Base-by-base conservation (phyloP, 1,140 invertebrate species). In the Coptotermes formosanus region DNA sequence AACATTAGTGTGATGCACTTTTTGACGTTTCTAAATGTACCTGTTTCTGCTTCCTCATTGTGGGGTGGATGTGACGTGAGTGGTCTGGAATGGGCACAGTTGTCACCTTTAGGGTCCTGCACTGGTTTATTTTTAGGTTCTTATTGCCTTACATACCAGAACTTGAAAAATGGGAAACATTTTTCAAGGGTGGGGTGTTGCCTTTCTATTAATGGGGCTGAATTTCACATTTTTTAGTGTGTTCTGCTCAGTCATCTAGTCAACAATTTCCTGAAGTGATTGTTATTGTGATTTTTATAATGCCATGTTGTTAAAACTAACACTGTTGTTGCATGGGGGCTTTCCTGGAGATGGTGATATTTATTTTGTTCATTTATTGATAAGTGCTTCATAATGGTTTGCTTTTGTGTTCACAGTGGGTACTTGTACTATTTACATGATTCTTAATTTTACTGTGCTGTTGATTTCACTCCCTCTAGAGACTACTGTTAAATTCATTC, bases 71-170 rank as follows among this genome's bases (percentile, higher is more conserved):
- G 64, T 75, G 25, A 75, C 64, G n/a, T 75, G 64, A 75, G 25
- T 75, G 64, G 64, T 75, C 64, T 75, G 64, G 64, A 75, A n/a
- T 75, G 64, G 64, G 64, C 64, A 75, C n/a, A 75, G 8, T 30
- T 75, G 64, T 75, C 64, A 75, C 64, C 64, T 75, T 75, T 25
- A 75, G 64, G 25, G 25, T 75, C 64, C 64, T 75, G 64, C 64
- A 75, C n/a, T 30, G 14, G 25, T 75, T 75, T 30, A 75, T n/a
- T 75, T 30, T 75, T n/a, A 75, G 64, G n/a, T 75, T 30, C 8
- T 9, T 30, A n/a, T 11, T 75, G n/a, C 64, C 64, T n/a, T 75
- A 11, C 64, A 75, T 75, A 75, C n/a, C 7, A 64, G 9, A 48
- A 16, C 52, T 19, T 69, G n/a, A 69, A 69, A 69, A 69, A 25